Percentiles rank a stretch among this genome's conserved stretches.
These are phyloP conservation scores for Babylonia areolata DNA, from an alignment of 1,140 invertebrate species.

Conservation along the genomic window DNA sequence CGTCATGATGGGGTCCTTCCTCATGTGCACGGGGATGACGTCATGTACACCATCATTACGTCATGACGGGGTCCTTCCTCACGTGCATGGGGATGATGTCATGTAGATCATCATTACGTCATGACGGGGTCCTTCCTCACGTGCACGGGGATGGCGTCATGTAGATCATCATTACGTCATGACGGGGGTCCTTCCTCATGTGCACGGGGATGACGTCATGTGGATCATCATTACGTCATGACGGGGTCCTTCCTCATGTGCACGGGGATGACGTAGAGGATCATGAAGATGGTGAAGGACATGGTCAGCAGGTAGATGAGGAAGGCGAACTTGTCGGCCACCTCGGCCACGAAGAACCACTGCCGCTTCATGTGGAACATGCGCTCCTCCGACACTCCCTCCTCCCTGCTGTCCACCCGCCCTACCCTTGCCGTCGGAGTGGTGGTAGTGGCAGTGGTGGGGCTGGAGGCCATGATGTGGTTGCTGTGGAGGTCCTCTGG, in stretches of 20 bases:
- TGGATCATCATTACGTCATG: neutral
- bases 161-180: neutral
- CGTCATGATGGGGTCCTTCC: neutral
- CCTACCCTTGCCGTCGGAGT: neutral
- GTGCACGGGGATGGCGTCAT: constrained; percentile 56
- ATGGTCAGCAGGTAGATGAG: constrained; percentile 62
- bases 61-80: neutral
- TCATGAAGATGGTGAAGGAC: constrained; percentile 58
- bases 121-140: constrained; percentile 1
- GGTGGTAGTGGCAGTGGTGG: neutral
- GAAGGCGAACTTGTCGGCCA: constrained; percentile 62
- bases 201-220: neutral
- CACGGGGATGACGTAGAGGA: constrained; percentile 63
- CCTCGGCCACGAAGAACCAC: constrained; percentile 69
- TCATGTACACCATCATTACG: constrained; percentile 23
- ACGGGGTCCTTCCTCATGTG: constrained; percentile 20
- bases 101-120: neutral
- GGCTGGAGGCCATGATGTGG: neutral
- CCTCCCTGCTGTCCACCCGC: constrained; percentile 21
- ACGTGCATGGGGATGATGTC: neutral
- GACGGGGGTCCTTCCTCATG: neutral
- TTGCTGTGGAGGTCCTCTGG: neutral
- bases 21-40: constrained; percentile 54
- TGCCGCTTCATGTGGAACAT: constrained; percentile 52
- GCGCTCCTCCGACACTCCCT: neutral